Evolutionary conservation across 2,888 invertebrate genomes (phyloP).

Genomic region (Hemistola chrysoprasaria): DNA sequence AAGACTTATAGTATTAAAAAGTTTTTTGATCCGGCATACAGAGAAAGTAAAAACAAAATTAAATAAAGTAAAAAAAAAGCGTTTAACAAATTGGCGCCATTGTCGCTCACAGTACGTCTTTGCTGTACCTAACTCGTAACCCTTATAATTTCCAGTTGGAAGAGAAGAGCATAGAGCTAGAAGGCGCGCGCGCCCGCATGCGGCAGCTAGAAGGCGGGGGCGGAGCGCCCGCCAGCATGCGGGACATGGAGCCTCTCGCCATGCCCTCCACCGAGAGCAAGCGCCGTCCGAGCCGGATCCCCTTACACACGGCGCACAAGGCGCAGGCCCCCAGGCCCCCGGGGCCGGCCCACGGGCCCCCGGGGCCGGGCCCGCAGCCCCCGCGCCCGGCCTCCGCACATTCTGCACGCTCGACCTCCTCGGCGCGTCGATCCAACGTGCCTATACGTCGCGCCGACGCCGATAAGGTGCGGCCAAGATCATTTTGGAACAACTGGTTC

Average conservation of each 20-base stretch:
- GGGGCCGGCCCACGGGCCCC: constrained; percentile 81
- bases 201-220: constrained; percentile 85
- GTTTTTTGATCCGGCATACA: no score
- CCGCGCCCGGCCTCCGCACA: constrained; percentile 49
- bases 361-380: no score
- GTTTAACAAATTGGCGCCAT: no score
- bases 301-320: constrained; percentile 79
- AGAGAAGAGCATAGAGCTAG: constrained; percentile 91
- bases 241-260: constrained; percentile 70
- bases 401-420: constrained; percentile 49
- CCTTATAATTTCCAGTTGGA: constrained; percentile 82
- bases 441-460: constrained; percentile 67
- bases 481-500: constrained; percentile 85
- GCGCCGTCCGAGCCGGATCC: constrained; percentile 85
- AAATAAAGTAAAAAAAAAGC: no score
- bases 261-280: constrained; percentile 66
- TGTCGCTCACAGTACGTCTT: no score
- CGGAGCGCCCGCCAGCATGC: constrained; percentile 55
- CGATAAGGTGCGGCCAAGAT: constrained; percentile 86
- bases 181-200: constrained; percentile 90
- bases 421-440: constrained; percentile 53
- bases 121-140: no score
- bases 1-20: no score
- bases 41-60: no score
- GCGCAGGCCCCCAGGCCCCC: constrained; percentile 82